Conservation (phyloP, 2,113 vertebrate genomes). For the Trichechus manatus region DNA sequence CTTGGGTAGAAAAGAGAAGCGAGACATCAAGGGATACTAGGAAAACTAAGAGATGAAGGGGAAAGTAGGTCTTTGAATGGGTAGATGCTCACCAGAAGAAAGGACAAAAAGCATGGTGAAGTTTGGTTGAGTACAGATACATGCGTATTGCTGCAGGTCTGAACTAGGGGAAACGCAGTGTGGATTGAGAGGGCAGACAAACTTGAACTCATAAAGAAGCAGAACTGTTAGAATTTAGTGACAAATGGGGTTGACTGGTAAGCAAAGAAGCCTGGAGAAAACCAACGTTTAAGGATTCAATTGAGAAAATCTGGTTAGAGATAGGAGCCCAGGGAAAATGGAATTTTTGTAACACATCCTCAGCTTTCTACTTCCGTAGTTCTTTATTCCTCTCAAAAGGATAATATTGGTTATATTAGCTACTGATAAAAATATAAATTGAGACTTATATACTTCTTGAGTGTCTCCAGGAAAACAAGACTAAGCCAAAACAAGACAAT, state of each 20-base stretch:
- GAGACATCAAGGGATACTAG: neutral
- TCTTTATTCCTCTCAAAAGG: slow-evolving; percentile 22
- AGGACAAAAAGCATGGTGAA: neutral
- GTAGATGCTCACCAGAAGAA: neutral
- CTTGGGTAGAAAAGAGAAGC: neutral
- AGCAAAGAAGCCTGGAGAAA: slow-evolving; percentile 30
- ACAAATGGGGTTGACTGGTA: neutral
- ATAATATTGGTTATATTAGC: slow-evolving; percentile 14
- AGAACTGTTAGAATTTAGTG: neutral
- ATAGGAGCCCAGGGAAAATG: neutral
- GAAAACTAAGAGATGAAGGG: neutral
- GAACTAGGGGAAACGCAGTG: neutral
- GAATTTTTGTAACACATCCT: neutral
- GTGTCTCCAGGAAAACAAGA: slow-evolving; percentile 30
- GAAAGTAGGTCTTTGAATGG: neutral
- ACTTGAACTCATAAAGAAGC: neutral
- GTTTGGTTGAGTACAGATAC: neutral
- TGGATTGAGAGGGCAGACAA: neutral
- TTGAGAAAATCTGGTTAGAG: neutral
- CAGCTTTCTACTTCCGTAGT: slow-evolving; percentile 11
- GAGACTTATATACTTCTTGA: neutral
- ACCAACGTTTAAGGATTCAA: neutral
- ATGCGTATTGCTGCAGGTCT: neutral
- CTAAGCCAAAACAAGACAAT: neutral
- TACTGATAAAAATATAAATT: slow-evolving; percentile 58